Base-by-base conservation (phyloP, 2,888 invertebrate genomes). In the Polylopha cassiicola region DNA sequence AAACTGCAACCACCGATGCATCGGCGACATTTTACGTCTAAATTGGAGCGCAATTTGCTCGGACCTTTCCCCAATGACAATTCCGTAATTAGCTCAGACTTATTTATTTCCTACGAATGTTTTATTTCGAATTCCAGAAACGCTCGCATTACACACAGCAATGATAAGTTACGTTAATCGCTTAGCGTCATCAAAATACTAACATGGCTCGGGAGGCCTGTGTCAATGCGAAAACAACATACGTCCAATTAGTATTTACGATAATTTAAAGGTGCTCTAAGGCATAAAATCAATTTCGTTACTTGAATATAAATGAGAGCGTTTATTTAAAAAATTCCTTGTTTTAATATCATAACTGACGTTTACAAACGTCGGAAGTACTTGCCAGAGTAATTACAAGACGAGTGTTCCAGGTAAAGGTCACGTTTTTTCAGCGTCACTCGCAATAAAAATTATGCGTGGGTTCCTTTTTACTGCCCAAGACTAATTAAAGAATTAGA, bases 401-500 rank as follows among this genome's bases (percentile, higher is more conserved):
- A 53, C 54, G 64, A 65, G 61, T 58, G 61, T 55, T 52, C 46
- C 50, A 47, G 39, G 9, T 53, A 78, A 80, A 76, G 73, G 76
- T 74, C 66, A 61, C 58, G 54, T 58, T 69, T 73, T 74, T 78
- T 70, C 55, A 62, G 44, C 43, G 46, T 52, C 52, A 65, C 63
- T 59, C 44, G 59, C 64, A 70, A 73, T 36, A 41, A 41, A 41
- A 41, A 36, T 73, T 73, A 73, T 67, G 68, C 70, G 65, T 69
- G 53, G 53, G 60, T 59, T 48, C 52, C 58, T 61, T 54, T 62
- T 54, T 44, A 55, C 47, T 59, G 51, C 52, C 55, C 58, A 44
- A 58, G 37, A 45, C 62, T 73, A 75, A 78, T 79, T 76, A 67
- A 65, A 55, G 62, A 73, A 75, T 78, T 74, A 73, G 65, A 66